Base-by-base conservation (phyloP, 2,888 invertebrate species). In the Drosophila anomalipes region DNA sequence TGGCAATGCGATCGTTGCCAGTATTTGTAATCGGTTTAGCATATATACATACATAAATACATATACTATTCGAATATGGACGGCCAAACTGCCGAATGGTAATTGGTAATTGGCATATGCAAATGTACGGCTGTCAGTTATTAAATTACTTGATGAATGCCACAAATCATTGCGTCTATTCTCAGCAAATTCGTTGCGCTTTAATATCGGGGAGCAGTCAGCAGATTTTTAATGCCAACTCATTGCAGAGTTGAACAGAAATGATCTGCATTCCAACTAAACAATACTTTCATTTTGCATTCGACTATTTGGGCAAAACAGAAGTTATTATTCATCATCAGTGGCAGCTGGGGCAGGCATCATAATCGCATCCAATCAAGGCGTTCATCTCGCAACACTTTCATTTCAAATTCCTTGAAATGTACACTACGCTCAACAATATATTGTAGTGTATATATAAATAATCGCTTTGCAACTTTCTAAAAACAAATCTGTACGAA, bases 81-180 rank as follows among this genome's bases (percentile, higher is more conserved):
- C 61, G 4, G 51, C 28, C 57, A 41, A 71, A 65, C 73, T 69
- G 47, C 54, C 54, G 66, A 77, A 61, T 61, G 74, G 67, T 68
- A 75, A 67, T 67, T 71, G 32, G 60, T 53, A 68, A 74, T 62
- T 61, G 75, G 56, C 65, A 64, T 67, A 79, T 79, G 79, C 78
- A 81, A 79, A 79, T 77, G 33, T 54, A 47, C 57, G 58, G 70
- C 85, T 74, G 71, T 76, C 69, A 70, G 72, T 77, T 84, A 85
- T 84, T 70, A 65, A 82, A 84, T 84, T 84, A 85, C 85, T 82
- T 84, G 85, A 79, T 75, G 83, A 83, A 83, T 78, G 70, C 49
- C 61, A 56, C 44, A 65, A 74, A 71, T 79, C 70, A 67, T 74
- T 70, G 60, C 65, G 53, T 47, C 35, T 65, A 76, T 66, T 75